Conservation (phyloP, 2,797 vertebrate species). For the Pangasius macronema region DNA sequence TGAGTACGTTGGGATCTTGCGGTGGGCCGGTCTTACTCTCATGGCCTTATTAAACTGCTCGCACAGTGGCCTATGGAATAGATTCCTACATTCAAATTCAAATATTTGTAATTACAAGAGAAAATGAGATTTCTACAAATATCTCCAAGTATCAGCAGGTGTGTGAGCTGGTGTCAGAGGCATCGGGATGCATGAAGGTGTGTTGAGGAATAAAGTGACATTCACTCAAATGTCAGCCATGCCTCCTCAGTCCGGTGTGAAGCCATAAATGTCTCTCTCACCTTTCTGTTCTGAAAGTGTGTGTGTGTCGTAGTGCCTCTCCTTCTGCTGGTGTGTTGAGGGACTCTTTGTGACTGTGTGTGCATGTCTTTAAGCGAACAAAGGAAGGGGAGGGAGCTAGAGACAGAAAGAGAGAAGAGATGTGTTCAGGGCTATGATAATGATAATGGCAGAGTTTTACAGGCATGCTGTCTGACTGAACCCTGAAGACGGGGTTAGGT, state of each 20-base stretch:
- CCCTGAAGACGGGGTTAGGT: conserved; percentile 81
- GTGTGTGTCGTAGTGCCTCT: neutral
- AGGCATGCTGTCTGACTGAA: conserved; percentile 45
- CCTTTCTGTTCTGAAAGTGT: neutral
- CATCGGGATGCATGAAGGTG: conserved; percentile 30
- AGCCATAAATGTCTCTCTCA: conserved; percentile 33
- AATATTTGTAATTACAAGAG: neutral
- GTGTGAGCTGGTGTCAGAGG: conserved; percentile 7
- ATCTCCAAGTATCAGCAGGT: conserved; percentile 2
- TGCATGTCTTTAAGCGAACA: neutral
- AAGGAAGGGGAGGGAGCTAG: neutral
- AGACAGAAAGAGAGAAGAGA: neutral
- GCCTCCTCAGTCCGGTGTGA: conserved; percentile 24
- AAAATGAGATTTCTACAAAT: conserved; percentile 4
- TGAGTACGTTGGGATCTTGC: conserved; percentile 60
- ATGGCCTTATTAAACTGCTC: conserved; percentile 32
- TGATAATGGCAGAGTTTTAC: conserved; percentile 13
- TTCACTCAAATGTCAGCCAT: conserved; percentile 38
- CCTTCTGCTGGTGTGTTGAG: neutral
- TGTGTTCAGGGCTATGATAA: neutral
- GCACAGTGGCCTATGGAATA: conserved; percentile 10
- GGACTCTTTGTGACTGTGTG: neutral
- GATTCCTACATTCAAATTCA: conserved; percentile 31
- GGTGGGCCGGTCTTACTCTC: conserved; percentile 25
- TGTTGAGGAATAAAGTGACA: conserved; percentile 35